A percentile compares a stretch with the other conserved stretches of the same genome.
phyloP scores from a whole-genome alignment of 2,797 vertebrate species.

The Gymnothorax javanicus region DNA sequence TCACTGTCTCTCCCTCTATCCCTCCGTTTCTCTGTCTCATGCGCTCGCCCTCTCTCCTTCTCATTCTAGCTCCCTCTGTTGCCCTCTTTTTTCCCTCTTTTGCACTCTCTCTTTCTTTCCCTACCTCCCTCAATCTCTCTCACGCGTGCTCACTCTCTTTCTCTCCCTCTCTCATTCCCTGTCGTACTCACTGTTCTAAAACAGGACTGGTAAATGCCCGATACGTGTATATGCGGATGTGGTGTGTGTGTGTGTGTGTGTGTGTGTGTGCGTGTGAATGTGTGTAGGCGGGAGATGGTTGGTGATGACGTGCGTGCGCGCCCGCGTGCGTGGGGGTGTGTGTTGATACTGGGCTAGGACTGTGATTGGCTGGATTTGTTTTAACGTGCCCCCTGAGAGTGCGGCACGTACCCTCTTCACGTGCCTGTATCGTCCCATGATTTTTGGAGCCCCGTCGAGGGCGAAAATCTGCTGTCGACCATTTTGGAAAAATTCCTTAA shows the following conservation, averaged over 20 bases:
- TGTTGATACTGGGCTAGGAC: too few species aligned
- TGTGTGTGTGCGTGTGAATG: too few species aligned
- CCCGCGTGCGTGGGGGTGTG: too few species aligned
- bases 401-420: not conserved
- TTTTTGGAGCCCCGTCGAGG: not conserved
- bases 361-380: not conserved
- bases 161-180: too few species aligned
- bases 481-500: not conserved
- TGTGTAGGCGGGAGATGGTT: too few species aligned
- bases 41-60: conserved; percentile 51
- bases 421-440: not conserved
- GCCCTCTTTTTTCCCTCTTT: conserved; percentile 46
- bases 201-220: not conserved
- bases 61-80: conserved; percentile 38
- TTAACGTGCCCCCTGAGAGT: too few species aligned
- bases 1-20: conserved; percentile 11
- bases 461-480: not conserved
- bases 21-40: not conserved
- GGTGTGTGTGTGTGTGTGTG: too few species aligned
- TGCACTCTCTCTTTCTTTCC: conserved; percentile 30
- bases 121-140: too few species aligned
- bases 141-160: too few species aligned
- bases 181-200: not conserved
- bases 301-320: too few species aligned
- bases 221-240: not conserved